Base-by-base conservation (phyloP, 2,888 invertebrate genomes). In the Plusia festucae region DNA sequence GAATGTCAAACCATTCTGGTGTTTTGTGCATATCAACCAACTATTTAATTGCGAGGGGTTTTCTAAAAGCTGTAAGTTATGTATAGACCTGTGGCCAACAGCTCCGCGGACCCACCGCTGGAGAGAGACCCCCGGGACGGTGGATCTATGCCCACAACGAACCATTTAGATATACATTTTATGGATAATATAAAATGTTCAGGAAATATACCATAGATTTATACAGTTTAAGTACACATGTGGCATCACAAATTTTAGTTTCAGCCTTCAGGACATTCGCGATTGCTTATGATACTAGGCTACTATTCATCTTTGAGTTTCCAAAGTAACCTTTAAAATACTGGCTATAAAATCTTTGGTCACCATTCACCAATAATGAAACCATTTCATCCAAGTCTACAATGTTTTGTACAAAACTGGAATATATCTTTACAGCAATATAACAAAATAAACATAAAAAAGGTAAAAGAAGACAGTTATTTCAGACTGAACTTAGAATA, bases 11-110 rank as follows among this genome's bases (percentile, higher is more conserved):
- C 78, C 78, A 86, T 80, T 82, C 70, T 74, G 63, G 71, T 81
- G 70, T 82, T 76, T 52, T 60, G 88, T 87, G 88, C 85, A 80
- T 76, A 49, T 49, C 46, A 57, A 65, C 76, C 71, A 79, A 82
- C 77, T 82, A 82, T 72, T 67, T 56, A 66, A 81, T 82, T 85
- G 86, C 85, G 73, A 76, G 75, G 79, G 79, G 72, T 77, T 78
- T 72, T 81, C 81, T 88, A 90, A 74, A 88, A 88, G 89, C 85
- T 81, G 75, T 73, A 82, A 49, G 78, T 68, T 95, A 94, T 81
- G 95, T 96, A 95, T 82, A 95, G 95, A 93, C 97, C 97, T 93
- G 96, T 95, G 85, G 96, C 95, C 76, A 97, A 85, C 63, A 97
- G 97, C 88, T 97, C 96, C 76, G 91, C 85, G 53, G 95, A 95